Base-by-base conservation (phyloP, 2,888 invertebrate species). In the Portevinia maculata region DNA sequence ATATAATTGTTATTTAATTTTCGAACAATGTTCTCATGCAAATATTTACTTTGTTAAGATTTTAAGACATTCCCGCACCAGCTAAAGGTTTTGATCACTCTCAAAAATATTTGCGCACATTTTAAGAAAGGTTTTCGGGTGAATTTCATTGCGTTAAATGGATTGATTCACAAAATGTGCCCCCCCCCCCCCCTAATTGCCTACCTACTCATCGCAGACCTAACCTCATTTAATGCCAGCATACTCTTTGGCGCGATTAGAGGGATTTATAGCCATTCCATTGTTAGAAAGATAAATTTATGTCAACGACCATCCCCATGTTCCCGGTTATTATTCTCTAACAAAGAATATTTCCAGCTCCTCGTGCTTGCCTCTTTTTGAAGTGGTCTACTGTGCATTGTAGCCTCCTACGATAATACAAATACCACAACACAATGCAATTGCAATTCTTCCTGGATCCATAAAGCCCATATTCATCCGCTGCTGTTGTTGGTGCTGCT, bases 281-380 rank as follows among this genome's bases (percentile, higher is more conserved):
- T 71, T 78, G 64, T 65, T 59, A 11, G 52, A 28, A 19, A 32
- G 24, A 79, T 79, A 79, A 79, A 79, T 79, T 74, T 57, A 57
- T 79, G 79, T 79, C 79, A 79, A 62, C 62, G 17, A 57, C 28
- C 34, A 50, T 62, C 39, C 30, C 19, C 32, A 9, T 37, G 17
- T 24, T 57, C 39, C 69, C 48, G 37, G 30, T 34, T 13, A 28
- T 37, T 37, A 44, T 44, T 15, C 46, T 8, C n/a, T 6, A 48
- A 48, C 48, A 55, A 67, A 37, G 48, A 57, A 57, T 34, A 24
- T 34, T 39, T 39, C 64, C 15, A 11, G 11, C 44, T 19, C n/a
- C 24, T 21, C 11, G 13, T 28, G n/a, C 28, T 28, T 1, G 1
- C 0, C 6, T 9, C 13, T 8, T 15, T 11, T 9, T 17, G 15